A percentile compares a stretch with the other conserved stretches of the same genome.
Evolutionary conservation across 1,140 invertebrate genomes (phyloP).

Genomic region (Pseudachorutes palmiensis): DNA sequence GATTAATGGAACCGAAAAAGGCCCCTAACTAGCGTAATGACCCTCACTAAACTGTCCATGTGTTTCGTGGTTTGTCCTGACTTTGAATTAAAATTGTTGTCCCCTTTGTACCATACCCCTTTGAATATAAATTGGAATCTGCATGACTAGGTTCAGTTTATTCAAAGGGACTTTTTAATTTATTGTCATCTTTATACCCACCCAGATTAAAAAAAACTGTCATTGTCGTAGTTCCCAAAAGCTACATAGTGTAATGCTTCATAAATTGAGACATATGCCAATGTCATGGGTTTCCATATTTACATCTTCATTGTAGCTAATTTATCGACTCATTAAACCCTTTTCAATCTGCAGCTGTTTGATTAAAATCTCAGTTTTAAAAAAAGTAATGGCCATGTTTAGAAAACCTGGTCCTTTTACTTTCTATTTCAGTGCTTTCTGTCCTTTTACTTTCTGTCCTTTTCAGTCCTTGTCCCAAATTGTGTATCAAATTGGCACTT

Average conservation of each 20-base stretch:
- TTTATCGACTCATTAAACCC: not conserved
- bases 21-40: no score
- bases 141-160: not conserved
- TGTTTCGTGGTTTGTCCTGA: no score
- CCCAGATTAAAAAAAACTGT: not conserved
- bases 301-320: not conserved
- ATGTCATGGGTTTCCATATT: not conserved
- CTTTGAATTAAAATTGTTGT: no score
- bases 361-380: no score
- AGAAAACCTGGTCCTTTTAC: no score
- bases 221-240: not conserved
- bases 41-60: no score
- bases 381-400: no score
- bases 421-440: no score
- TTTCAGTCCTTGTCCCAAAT: no score
- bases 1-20: no score
- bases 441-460: no score
- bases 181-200: not conserved
- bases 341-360: not conserved
- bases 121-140: not conserved
- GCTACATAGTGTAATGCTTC: not conserved
- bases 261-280: not conserved
- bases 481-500: no score
- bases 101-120: not conserved
- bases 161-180: not conserved